phyloP scores from a whole-genome alignment of 2,888 invertebrate genomes.

The Marasmarcha lunaedactyla region DNA sequence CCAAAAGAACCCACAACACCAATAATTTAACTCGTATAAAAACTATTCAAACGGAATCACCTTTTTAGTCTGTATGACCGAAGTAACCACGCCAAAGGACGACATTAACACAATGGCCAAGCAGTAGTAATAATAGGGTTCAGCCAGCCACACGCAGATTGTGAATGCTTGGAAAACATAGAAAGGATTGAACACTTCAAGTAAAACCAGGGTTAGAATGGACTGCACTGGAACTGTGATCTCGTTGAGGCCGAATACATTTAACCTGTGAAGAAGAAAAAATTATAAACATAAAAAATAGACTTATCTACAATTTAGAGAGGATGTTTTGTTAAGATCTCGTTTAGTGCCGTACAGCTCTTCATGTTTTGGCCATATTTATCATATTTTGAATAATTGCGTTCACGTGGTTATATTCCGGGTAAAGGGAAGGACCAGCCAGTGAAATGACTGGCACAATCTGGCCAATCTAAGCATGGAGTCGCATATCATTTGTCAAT shows the following conservation, averaged over 20 bases:
- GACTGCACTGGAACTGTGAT: conserved; percentile 85
- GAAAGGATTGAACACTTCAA: conserved; percentile 93
- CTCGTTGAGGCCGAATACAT: conserved; percentile 86
- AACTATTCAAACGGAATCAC: conserved; percentile 41
- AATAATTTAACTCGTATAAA: no score
- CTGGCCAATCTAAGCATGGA: no score
- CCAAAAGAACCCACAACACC: no score
- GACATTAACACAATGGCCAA: conserved; percentile 88
- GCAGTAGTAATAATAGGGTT: conserved; percentile 92
- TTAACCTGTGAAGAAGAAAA: conserved; percentile 65
- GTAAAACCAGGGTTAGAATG: conserved; percentile 76
- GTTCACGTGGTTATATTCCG: no score
- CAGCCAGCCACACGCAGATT: conserved; percentile 88
- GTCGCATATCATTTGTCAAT: no score
- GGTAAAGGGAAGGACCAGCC: no score
- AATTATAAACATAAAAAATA: not conserved
- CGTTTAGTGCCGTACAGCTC: no score
- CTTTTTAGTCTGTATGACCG: conserved; percentile 86
- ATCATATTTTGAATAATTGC: no score
- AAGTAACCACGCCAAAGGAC: conserved; percentile 83
- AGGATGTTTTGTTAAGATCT: no score
- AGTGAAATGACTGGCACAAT: no score
- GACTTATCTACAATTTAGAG: no score
- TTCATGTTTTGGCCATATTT: no score
- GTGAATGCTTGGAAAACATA: conserved; percentile 96